Conservation (phyloP, 2,113 vertebrate species). For the Chelonoidis abingdonii region DNA sequence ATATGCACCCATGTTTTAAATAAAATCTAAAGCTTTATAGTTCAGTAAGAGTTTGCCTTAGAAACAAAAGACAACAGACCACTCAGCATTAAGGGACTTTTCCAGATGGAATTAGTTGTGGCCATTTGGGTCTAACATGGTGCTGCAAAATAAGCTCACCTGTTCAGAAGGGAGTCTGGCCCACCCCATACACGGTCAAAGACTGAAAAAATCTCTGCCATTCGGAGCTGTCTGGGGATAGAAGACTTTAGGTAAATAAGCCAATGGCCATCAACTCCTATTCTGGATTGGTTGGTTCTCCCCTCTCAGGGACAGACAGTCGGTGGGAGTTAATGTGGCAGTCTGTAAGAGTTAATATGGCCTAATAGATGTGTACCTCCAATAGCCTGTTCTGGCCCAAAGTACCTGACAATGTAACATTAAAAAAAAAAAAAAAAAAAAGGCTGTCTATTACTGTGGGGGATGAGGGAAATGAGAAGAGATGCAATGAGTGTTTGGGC, state of each 20-base stretch:
- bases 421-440: neutral
- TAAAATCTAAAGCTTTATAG: neutral
- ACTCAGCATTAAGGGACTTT: neutral
- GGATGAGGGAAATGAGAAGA: neutral
- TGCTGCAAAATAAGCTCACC: accelerated
- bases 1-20: neutral
- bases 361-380: neutral
- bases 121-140: neutral
- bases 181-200: neutral
- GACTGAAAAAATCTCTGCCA: neutral
- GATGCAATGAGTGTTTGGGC: neutral
- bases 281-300: neutral
- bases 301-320: neutral
- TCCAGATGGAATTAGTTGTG: neutral
- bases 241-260: neutral
- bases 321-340: neutral
- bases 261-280: neutral
- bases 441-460: neutral
- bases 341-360: neutral
- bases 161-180: neutral
- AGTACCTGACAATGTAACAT: neutral
- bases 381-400: neutral
- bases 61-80: neutral
- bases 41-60: neutral
- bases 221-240: neutral